A percentile compares a stretch with the other conserved stretches of the same genome.
Evolutionary conservation across 2,113 vertebrate species (phyloP).

Genomic region (Pachycephala philippinensis): DNA sequence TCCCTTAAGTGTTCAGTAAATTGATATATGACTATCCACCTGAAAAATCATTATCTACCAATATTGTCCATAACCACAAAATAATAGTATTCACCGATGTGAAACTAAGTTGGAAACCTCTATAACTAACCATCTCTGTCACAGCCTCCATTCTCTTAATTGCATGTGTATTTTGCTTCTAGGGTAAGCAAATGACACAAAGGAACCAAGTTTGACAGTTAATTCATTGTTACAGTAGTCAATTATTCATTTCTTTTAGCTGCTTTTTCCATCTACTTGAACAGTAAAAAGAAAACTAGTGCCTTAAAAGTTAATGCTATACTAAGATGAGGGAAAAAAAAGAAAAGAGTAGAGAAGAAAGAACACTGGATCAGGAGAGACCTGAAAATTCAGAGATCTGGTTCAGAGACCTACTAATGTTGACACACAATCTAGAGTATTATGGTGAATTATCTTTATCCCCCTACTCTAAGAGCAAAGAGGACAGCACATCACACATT

Average conservation of each 20-base stretch:
- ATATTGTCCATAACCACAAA: not conserved
- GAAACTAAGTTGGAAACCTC: not conserved
- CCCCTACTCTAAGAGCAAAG: not conserved
- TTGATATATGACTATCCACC: not conserved
- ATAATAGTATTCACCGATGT: not conserved
- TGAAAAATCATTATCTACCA: not conserved
- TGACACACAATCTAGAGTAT: not conserved
- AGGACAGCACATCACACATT: not conserved
- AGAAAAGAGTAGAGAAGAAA: not conserved
- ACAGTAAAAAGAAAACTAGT: not conserved
- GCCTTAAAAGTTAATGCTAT: not conserved
- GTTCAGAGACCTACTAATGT: not conserved
- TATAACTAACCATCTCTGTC: not conserved
- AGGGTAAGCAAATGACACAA: not conserved
- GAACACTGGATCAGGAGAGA: not conserved
- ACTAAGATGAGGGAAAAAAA: not conserved
- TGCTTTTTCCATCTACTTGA: not conserved
- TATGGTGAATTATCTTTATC: not conserved
- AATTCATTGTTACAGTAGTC: not conserved
- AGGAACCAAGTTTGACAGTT: not conserved
- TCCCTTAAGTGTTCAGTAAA: not conserved
- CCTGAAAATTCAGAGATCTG: not conserved
- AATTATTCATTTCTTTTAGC: not conserved
- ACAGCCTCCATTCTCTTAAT: not conserved
- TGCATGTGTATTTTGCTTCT: not conserved